phyloP scores from a whole-genome alignment of 2,888 invertebrate species.

The Cantharis lateralis region DNA sequence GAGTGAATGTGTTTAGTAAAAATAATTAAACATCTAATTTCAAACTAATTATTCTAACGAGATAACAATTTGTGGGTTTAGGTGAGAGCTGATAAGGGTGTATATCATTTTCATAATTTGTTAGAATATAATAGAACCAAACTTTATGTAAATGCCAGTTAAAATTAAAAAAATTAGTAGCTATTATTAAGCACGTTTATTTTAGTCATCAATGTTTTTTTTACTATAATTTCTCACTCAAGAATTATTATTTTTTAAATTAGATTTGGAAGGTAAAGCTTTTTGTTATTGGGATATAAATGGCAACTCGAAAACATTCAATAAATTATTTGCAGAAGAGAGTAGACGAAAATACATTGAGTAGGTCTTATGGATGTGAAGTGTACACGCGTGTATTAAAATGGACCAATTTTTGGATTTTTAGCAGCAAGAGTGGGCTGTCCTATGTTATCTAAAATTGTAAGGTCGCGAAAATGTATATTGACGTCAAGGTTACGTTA shows the following conservation, averaged over 20 bases:
- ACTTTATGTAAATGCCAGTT: background rate
- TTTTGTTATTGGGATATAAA: background rate
- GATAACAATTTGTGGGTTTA: too few species aligned
- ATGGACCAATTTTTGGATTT: background rate
- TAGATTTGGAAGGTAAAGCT: background rate
- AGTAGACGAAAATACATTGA: background rate
- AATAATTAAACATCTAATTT: too few species aligned
- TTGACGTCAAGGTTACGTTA: slow-evolving; percentile 1
- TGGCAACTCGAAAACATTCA: background rate
- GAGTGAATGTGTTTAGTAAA: too few species aligned
- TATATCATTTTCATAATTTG: too few species aligned
- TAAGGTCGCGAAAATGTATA: slow-evolving; percentile 1
- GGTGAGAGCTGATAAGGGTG: too few species aligned
- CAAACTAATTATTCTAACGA: too few species aligned
- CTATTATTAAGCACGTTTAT: background rate
- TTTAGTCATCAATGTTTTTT: background rate
- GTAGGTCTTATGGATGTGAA: background rate
- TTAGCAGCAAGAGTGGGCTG: background rate
- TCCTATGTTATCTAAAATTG: background rate
- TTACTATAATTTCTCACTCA: background rate
- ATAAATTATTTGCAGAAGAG: background rate
- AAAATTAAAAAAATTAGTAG: background rate
- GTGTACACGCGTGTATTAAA: background rate
- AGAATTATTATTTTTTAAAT: background rate
- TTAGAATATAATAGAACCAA: too few species aligned